Base-by-base conservation (phyloP, 2,888 invertebrate genomes). In the Callimorpha dominula region DNA sequence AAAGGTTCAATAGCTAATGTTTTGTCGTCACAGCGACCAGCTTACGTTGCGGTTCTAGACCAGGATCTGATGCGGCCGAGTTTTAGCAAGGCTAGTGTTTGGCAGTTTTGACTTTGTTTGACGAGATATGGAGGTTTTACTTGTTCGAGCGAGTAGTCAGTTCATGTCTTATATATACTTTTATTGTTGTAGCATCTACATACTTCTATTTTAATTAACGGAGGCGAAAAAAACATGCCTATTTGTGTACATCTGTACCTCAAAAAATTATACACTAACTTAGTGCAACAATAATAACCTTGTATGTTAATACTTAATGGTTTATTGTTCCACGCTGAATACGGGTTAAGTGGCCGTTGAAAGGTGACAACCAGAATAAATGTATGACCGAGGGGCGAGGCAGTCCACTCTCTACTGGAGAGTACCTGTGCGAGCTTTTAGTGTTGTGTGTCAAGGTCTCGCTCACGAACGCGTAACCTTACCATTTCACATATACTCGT, bases 391-490 rank as follows among this genome's bases (percentile, higher is more conserved):
- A 46, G 20, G 65, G 8, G 46, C 43, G 43, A 20, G n/a, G 65
- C 15, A 49, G 65, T 31, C 65, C 46, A 49, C 49, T 46, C 14
- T 15, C 49, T 31, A 49, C 14, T 65, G 49, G 49, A 40, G 40
- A 65, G 49, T 50, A 46, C 11, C 49, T 49, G 65, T 50, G 65
- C 65, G 46, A 65, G 46, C 65, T 65, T 65, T 31, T 31, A 17
- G 49, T 50, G 31, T 50, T 20, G 31, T 49, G 65, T 49, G 65
- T 65, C 65, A 49, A 65, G 65, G 65, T 31, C 65, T 11, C 50
- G 50, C 40, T 17, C 50, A 40, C 50, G 31, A 60, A 31, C 31
- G 7, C 60, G 60, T 14, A 31, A 60, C 31, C 20, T 31, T 6
- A 14, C 14, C 60, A 60, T 31, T 31, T 31, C 31, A 31, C 31